A percentile compares a stretch with the other conserved stretches of the same genome.
These are phyloP conservation scores for Melanotaenia parkinsoni DNA, from an alignment of 2,797 vertebrate species.

Conservation along the genomic window DNA sequence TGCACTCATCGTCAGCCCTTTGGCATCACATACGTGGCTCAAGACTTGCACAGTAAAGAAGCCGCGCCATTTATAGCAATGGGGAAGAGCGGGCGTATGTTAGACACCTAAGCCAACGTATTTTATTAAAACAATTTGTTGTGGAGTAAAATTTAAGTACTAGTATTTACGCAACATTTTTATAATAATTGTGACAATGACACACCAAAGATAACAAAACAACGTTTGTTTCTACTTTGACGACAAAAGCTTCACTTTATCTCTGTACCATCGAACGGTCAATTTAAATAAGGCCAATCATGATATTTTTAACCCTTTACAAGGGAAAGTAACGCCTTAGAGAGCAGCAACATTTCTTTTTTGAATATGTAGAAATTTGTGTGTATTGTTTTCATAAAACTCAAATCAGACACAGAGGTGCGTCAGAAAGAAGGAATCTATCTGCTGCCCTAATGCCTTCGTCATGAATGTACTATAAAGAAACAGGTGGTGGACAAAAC, in stretches of 20 bases:
- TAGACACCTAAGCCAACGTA: background rate
- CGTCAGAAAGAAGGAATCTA: background rate
- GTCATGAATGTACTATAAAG: background rate
- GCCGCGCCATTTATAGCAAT: background rate
- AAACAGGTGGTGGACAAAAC: conserved; percentile 16
- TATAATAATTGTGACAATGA: background rate
- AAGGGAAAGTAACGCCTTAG: conserved; percentile 36
- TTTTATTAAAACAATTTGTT: background rate
- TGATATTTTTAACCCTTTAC: background rate
- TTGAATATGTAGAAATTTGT: background rate
- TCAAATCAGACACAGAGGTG: conserved; percentile 5
- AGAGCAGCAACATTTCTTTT: conserved; percentile 27
- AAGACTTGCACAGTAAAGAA: background rate
- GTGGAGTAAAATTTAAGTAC: background rate
- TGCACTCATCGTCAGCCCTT: too few relatives aligned
- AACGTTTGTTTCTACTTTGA: background rate
- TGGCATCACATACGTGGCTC: too few relatives aligned
- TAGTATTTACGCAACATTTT: background rate
- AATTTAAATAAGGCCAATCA: conserved; percentile 11
- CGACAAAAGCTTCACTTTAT: background rate
- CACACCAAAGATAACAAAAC: background rate
- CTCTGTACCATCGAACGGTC: too few relatives aligned
- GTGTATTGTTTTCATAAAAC: conserved; percentile 7
- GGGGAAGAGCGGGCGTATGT: background rate
- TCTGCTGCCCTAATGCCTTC: background rate